phyloP scores from a whole-genome alignment of 2,113 vertebrate genomes.

The Fulica atra region DNA sequence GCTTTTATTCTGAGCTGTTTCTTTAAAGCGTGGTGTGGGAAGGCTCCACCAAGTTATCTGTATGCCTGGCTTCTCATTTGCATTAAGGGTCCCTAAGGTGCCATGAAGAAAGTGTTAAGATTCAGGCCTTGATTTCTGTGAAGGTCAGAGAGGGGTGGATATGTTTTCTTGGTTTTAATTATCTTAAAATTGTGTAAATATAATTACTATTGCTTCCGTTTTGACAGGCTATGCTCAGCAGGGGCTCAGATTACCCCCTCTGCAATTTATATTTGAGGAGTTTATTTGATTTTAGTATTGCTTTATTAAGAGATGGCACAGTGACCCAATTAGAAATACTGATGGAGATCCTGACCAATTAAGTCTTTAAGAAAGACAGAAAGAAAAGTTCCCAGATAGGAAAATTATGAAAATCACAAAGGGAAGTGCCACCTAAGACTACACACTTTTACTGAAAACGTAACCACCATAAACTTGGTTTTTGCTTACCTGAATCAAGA shows the following conservation, averaged over 20 bases:
- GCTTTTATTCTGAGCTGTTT: background rate
- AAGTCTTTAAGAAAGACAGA: background rate
- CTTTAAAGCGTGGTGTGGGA: background rate
- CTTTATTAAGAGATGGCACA: background rate
- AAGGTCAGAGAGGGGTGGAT: background rate
- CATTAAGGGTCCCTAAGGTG: background rate
- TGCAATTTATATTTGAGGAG: background rate
- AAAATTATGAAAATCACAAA: background rate
- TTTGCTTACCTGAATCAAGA: background rate
- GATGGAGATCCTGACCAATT: background rate
- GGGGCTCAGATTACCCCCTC: background rate
- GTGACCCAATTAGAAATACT: background rate
- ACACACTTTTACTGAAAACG: background rate
- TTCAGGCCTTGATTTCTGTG: background rate
- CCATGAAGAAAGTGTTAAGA: background rate
- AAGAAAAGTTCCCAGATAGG: background rate
- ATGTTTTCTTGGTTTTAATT: background rate
- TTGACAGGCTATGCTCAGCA: background rate
- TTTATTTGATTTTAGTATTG: background rate
- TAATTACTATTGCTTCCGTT: background rate
- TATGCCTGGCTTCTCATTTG: background rate
- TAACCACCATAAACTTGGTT: background rate
- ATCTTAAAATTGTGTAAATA: background rate
- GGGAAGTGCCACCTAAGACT: background rate
- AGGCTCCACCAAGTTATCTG: background rate